Base-by-base conservation (phyloP, 2,797 vertebrate species). In the Discoglossus pictus region DNA sequence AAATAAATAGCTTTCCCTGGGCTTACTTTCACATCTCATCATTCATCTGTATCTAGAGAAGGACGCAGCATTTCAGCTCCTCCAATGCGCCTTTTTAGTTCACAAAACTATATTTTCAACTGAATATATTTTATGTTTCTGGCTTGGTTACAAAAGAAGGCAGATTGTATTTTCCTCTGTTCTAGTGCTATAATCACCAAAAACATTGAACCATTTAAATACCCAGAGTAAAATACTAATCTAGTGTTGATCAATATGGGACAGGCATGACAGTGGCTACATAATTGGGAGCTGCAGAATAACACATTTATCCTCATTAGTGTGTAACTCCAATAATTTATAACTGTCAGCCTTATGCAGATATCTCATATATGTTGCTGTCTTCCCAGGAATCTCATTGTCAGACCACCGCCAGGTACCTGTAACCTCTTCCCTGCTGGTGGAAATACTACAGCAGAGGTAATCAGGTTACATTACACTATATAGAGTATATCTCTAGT, bases 271-370 rank as follows among this genome's bases (percentile, higher is more conserved):
- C 51, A 61, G 47, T 62, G 75, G 74, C 72, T 69, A 73, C 56
- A 53, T 75, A 71, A 68, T 62, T 70, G 64, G 44, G 51, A 70
- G 61, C 17, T 6, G 66, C 56, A 73, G 68, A 74, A 59, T 59
- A 44, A 73, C 77, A 44, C 75, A 80, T 73, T 75, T 68, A 68
- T 75, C 75, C 74, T 76, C 77, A 69, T 78, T 78, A 73, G 65
- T 2, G 66, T 24, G 51, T 18, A 76, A 55, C 78, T 47, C 55
- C 73, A 73, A 44, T 54, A 54, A 12, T 75, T 74, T 75, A 74
- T 72, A 73, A 69, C 79, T 79, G 73, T 64, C 78, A 74, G 6
- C 54, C 0, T 0, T 59, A 17, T 27, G 31, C 61, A 59, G 34
- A 16, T 8, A 47, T 62, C 39, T 64, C 53, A 43, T 65, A 51